These are phyloP conservation scores for Pararge aegeria DNA, from an alignment of 1,140 invertebrate genomes.

Conservation along the genomic window DNA sequence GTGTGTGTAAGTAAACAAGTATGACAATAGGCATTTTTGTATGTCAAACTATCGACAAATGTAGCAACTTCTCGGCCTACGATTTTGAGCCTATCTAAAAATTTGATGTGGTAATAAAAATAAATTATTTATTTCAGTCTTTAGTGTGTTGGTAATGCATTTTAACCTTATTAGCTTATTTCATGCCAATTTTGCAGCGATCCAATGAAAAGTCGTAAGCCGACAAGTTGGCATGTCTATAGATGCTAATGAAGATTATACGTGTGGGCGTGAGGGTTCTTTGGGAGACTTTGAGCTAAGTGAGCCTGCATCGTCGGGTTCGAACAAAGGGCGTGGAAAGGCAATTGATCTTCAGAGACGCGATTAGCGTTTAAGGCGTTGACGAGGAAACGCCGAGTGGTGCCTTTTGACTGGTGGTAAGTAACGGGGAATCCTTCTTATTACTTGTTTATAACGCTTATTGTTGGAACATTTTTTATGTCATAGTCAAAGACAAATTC, in stretches of 20 bases:
- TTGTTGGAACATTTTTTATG: background rate
- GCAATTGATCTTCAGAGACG: conserved; percentile 69
- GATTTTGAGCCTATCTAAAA: too few species aligned
- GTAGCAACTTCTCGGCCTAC: too few species aligned
- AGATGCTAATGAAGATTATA: conserved; percentile 23
- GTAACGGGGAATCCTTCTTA: conserved; percentile 30
- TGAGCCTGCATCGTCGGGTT: conserved; percentile 58
- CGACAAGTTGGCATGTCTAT: background rate
- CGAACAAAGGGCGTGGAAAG: conserved; percentile 66
- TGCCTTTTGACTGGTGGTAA: conserved; percentile 28
- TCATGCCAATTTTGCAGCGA: too few species aligned
- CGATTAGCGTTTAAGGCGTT: conserved; percentile 63
- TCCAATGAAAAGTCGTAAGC: background rate
- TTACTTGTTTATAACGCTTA: background rate
- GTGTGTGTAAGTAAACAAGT: too few species aligned
- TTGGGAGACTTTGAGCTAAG: conserved; percentile 59
- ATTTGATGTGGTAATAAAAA: too few species aligned
- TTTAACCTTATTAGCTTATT: too few species aligned
- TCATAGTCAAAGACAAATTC: too few species aligned
- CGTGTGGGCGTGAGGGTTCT: conserved; percentile 37
- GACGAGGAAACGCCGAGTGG: conserved; percentile 43
- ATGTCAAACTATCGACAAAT: too few species aligned
- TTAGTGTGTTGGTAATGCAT: too few species aligned
- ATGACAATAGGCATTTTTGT: too few species aligned
- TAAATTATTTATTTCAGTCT: too few species aligned